A percentile compares a stretch with the other conserved stretches of the same genome.
Conservation (phyloP, 2,113 vertebrate genomes). For the Ursus arctos region DNA sequence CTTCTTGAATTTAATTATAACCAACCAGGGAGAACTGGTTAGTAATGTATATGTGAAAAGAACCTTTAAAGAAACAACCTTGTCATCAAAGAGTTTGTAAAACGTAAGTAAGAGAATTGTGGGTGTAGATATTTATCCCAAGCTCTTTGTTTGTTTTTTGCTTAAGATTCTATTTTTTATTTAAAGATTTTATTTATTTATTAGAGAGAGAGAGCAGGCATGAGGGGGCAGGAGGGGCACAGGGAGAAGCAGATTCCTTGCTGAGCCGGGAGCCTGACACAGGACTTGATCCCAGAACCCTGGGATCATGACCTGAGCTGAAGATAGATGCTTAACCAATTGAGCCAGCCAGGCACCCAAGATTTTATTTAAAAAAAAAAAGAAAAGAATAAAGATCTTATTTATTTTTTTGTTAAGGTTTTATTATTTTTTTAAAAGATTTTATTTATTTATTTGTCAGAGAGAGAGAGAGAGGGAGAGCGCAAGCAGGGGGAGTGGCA, state of each 20-base stretch:
- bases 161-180: background rate
- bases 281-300: no score
- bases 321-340: no score
- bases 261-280: background rate
- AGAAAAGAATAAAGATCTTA: background rate
- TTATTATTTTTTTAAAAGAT: background rate
- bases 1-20: slow-evolving; percentile 37
- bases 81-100: background rate
- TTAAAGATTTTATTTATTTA: no score
- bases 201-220: no score
- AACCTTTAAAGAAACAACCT: slow-evolving; percentile 12
- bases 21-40: background rate
- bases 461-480: no score
- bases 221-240: background rate
- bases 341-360: no score
- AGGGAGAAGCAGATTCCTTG: background rate
- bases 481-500: no score
- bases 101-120: slow-evolving; percentile 38
- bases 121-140: background rate
- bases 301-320: no score
- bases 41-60: background rate
- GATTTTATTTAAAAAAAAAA: no score
- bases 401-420: background rate
- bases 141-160: background rate
- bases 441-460: no score